Evolutionary conservation across 2,113 vertebrate species (phyloP).

Genomic region (Petroica traversi): DNA sequence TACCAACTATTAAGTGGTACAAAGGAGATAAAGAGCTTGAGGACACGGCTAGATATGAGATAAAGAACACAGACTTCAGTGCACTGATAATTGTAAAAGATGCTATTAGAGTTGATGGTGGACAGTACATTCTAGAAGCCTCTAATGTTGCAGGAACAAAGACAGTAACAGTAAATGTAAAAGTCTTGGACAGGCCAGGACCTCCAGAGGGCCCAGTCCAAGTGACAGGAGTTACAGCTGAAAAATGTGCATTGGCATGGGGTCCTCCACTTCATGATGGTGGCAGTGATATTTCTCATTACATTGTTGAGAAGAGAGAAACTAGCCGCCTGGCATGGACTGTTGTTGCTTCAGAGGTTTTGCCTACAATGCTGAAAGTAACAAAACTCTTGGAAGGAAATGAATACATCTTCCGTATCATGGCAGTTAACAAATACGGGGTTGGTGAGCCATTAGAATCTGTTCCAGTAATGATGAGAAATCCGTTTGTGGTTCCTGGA

Average conservation of each 20-base stretch:
- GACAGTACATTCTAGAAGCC: conserved; percentile 87
- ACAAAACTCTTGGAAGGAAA: conserved; percentile 97
- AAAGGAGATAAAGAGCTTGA: conserved; percentile 90
- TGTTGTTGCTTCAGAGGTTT: conserved; percentile 87
- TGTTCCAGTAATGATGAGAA: conserved; percentile 90
- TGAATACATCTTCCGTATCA: conserved; percentile 95
- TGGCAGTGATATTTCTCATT: conserved; percentile 92
- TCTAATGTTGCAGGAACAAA: conserved; percentile 91
- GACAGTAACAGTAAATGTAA: conserved; percentile 86
- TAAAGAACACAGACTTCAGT: conserved; percentile 90
- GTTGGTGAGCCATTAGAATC: conserved; percentile 94
- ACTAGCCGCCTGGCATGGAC: conserved; percentile 97
- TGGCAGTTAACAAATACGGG: conserved; percentile 97
- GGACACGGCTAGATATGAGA: conserved; percentile 87
- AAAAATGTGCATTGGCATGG: conserved; percentile 92
- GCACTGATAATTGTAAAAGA: conserved; percentile 92
- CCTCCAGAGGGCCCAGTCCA: conserved; percentile 88
- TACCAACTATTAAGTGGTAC: conserved; percentile 91
- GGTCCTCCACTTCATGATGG: conserved; percentile 89
- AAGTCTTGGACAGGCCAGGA: conserved; percentile 91
- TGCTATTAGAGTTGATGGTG: conserved; percentile 87
- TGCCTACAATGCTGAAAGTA: conserved; percentile 91
- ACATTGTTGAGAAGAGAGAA: conserved; percentile 95
- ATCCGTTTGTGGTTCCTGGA: conserved; percentile 91
- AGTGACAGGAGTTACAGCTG: conserved; percentile 87